phyloP scores from a whole-genome alignment of 1,140 invertebrate species.

The Anthonomus grandis region DNA sequence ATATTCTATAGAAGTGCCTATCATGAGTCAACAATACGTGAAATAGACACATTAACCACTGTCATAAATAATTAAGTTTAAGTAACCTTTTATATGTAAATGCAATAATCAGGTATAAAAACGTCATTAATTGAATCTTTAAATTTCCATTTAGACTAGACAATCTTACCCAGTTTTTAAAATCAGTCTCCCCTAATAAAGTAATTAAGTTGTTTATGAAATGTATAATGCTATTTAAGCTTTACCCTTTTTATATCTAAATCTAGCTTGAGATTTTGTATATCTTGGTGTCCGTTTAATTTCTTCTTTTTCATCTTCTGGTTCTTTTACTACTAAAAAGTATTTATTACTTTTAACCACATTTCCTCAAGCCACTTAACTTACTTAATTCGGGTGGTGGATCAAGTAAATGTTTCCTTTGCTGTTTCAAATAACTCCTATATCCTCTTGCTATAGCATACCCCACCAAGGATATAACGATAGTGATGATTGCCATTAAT shows the following conservation, averaged over 20 bases:
- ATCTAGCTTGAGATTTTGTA: constrained; percentile 66
- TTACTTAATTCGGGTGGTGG: constrained; percentile 53
- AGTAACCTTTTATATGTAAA: too few species aligned
- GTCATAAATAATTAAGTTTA: too few species aligned
- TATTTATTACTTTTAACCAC: background rate
- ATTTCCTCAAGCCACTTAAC: background rate
- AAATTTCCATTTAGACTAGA: too few species aligned
- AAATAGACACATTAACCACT: too few species aligned
- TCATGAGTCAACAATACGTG: too few species aligned
- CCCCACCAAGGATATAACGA: constrained; percentile 58
- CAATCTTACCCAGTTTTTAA: too few species aligned
- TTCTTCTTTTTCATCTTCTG: constrained; percentile 41
- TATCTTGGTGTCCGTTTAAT: constrained; percentile 50
- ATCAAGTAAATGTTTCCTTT: constrained; percentile 55
- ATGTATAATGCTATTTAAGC: too few species aligned
- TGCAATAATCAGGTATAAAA: too few species aligned
- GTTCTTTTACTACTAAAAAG: constrained; percentile 29
- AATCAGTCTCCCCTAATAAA: too few species aligned
- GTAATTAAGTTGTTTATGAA: too few species aligned
- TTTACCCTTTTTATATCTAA: constrained; percentile 67
- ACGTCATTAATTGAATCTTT: too few species aligned
- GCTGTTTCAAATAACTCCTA: constrained; percentile 55
- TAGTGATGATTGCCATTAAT: constrained; percentile 58
- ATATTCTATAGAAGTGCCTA: too few species aligned
- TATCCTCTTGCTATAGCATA: constrained; percentile 55